phyloP scores from a whole-genome alignment of 2,797 vertebrate genomes.

The Lagodon rhomboides region DNA sequence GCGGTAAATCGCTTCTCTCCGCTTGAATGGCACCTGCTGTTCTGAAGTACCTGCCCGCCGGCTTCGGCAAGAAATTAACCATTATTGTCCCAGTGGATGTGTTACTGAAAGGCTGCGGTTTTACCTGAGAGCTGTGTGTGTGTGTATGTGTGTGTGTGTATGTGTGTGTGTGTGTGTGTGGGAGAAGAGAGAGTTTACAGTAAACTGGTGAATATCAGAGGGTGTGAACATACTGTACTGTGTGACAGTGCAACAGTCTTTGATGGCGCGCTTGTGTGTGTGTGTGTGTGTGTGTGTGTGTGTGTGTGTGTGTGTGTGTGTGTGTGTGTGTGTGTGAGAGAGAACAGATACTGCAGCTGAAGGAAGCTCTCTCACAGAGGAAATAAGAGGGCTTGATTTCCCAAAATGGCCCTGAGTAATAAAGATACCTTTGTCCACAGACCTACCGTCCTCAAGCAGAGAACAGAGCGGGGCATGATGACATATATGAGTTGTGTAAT shows the following conservation, averaged over 20 bases:
- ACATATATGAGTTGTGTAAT: conserved; percentile 14
- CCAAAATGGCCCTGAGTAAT: conserved; percentile 47
- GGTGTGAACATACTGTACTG: not conserved
- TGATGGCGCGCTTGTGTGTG: not conserved
- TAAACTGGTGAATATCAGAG: conserved; percentile 11
- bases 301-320: conserved; percentile 4
- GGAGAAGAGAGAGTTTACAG: conserved; percentile 12
- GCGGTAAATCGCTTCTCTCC: too few species aligned
- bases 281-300: conserved; percentile 1
- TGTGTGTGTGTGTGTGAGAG: not conserved
- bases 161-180: not conserved
- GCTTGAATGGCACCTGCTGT: not conserved
- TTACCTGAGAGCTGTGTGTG: not conserved
- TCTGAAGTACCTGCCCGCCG: not conserved
- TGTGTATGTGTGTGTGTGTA: not conserved
- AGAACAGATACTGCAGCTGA: conserved; percentile 9
- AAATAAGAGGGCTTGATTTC: conserved; percentile 59
- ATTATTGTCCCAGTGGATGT: not conserved
- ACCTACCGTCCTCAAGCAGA: conserved; percentile 6
- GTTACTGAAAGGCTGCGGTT: too few species aligned
- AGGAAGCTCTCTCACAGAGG: conserved; percentile 35
- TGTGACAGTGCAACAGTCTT: not conserved
- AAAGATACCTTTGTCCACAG: conserved; percentile 43
- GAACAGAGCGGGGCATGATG: conserved; percentile 12
- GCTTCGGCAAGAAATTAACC: not conserved